Base-by-base conservation (phyloP, 2,113 vertebrate species). In the Stomatorhinus ivindoensis region DNA sequence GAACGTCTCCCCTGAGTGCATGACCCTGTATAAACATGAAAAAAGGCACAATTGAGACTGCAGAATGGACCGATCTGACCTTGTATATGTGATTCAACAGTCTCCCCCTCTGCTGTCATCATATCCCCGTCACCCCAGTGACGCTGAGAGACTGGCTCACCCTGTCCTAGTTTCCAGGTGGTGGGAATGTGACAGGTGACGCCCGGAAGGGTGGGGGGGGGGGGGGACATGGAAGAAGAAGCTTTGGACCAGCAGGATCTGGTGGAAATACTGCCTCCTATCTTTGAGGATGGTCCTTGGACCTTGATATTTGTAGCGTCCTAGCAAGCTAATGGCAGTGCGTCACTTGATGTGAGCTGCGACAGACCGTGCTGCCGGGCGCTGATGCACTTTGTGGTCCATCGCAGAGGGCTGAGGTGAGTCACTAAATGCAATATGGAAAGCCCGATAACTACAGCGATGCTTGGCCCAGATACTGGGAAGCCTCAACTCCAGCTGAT, bases 401-500 rank as follows among this genome's bases (percentile, higher is more conserved):
- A 13, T 69, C 10, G 10, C n/a, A 3, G 9, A 31, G n/a, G 27
- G n/a, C 61, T 31, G 61, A 13, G 10, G 61, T 69, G 61, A 4
- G 9, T 69, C 61, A 69, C 61, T 69, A 4, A 69, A 69, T 31
- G 61, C 61, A 4, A 31, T 31, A 69, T 31, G n/a, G 35, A 39
- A 80, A 42, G 27, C 11, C 31, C 13, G 5, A 73, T 35, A 31
- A 15, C 13, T 35, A 19, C 13, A 35, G 69, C 11, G 31, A 17
- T 39, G 69, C 69, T 7, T 3, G 11, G 69, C 27, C 31, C 31
- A 76, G 31, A 5, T 42, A 11, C 15, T 80, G 73, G 73, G 31
- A 15, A 69, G 65, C 65, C 65, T 94, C 93, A 94, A 94, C 93
- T 95, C 94, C 80, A 84, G 48, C 94, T 94, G 91, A 94, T 93